phyloP scores from a whole-genome alignment of 2,888 invertebrate species.

The Thecophora atra region DNA sequence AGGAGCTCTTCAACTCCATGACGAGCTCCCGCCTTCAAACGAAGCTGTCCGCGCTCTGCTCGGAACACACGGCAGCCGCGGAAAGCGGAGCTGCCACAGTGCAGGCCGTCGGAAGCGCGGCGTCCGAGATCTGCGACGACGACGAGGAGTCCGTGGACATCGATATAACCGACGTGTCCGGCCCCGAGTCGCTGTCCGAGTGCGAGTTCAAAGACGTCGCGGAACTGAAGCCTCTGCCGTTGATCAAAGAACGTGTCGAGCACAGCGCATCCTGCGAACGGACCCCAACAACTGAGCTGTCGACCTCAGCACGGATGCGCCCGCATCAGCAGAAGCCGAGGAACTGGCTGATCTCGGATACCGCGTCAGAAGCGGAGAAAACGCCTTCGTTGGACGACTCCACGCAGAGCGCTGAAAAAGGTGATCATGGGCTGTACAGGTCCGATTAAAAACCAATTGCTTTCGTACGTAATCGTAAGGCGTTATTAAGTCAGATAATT shows the following conservation, averaged over 20 bases:
- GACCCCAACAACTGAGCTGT: slow-evolving; percentile 39
- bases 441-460: no score
- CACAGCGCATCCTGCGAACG: slow-evolving; percentile 43
- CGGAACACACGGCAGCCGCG: slow-evolving; percentile 49
- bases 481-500: no score
- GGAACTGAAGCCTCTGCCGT: slow-evolving; percentile 51
- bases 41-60: slow-evolving; percentile 40
- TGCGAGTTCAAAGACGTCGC: slow-evolving; percentile 44
- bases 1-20: slow-evolving; percentile 61
- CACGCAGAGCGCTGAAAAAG: background rate
- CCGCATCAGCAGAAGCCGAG: slow-evolving; percentile 46
- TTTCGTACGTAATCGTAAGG: no score
- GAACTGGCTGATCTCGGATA: slow-evolving; percentile 63
- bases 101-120: slow-evolving; percentile 51
- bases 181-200: slow-evolving; percentile 47
- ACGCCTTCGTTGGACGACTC: background rate
- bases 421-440: background rate
- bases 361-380: slow-evolving; percentile 51
- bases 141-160: slow-evolving; percentile 67
- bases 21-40: slow-evolving; percentile 52
- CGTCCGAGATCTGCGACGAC: slow-evolving; percentile 38
- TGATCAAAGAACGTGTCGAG: slow-evolving; percentile 50
- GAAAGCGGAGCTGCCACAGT: no score
- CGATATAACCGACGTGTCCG: slow-evolving; percentile 64
- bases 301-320: slow-evolving; percentile 36